Evolutionary conservation across 2,113 vertebrate species (phyloP), one percentile per base, ranked within the genome.

Genomic region (Myotis lucifugus): DNA sequence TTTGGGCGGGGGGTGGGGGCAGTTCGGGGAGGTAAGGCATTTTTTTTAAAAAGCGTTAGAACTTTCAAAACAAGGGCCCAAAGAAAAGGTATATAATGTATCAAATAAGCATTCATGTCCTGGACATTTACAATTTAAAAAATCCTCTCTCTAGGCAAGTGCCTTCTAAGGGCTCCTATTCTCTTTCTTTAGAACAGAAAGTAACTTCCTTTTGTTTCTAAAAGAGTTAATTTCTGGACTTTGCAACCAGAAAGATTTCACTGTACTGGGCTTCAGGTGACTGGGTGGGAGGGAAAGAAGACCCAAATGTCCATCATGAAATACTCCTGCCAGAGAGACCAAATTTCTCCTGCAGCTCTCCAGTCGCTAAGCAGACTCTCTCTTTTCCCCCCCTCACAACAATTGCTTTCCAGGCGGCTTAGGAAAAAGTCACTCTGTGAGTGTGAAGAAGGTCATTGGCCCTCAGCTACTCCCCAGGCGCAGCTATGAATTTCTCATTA

Each of bases 1-100:
- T 29, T 81, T 23, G 52, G 2, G 6, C 14, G n/a, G 1, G 3
- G 2, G 1, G 48, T 2, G 3, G 11, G 29, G 2, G 76, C 2
- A 11, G 18, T 61, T 61, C 1, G 11, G n/a, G 7, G n/a, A 13
- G 7, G 1, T 27, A 46, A 27, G 14, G 15, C 48, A n/a, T 50
- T 72, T 40, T 23, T 52, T 64, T 13, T 4, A 19, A 34, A 64
- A 92, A 72, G 14, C 15, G 64, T 48, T 37, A 56, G 15, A 66
- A 85, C 42, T 81, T 77, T 64, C 37, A 50, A 91, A 78, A 34
- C 10, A 3, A 69, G 34, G 54, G 6, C 23, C 34, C 29, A 37
- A 40, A 61, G 61, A 23, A 74, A 64, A 69, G 4, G 29, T 3
- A 29, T 54, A 23, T 34, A 34, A 23, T 54, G 18, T 42, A 40